phyloP scores from a whole-genome alignment of 1,140 invertebrate species.

The Zaprionus tsacasi region DNA sequence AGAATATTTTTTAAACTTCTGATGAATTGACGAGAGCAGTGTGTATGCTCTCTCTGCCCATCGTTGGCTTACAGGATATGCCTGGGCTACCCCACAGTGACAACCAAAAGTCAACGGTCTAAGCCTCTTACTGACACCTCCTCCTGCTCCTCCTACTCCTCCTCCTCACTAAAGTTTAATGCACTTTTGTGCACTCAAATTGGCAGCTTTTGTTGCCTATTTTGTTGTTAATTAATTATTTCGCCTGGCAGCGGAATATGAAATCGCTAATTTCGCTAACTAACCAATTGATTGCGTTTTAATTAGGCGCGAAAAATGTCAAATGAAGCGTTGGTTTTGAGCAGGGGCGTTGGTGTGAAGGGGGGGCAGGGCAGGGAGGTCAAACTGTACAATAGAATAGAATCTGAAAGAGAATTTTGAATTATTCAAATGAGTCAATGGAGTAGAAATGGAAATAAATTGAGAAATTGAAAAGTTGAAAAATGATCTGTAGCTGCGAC shows the following conservation, averaged over 20 bases:
- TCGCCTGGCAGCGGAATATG: not conserved
- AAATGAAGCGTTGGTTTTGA: not conserved
- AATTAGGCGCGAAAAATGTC: not conserved
- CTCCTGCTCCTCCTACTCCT: no score
- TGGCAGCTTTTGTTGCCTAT: slow-evolving; percentile 1
- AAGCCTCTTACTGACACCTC: slow-evolving; percentile 1
- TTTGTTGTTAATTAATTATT: not conserved
- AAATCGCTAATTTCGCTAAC: slow-evolving; percentile 9
- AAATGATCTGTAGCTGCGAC: slow-evolving; percentile 33
- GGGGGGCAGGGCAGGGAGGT: not conserved
- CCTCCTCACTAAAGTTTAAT: not conserved
- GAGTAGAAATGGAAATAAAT: slow-evolving; percentile 10
- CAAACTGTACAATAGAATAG: slow-evolving; percentile 19
- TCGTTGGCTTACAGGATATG: not conserved
- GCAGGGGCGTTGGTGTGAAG: no score
- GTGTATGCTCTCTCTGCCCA: not conserved
- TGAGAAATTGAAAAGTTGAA: slow-evolving; percentile 1
- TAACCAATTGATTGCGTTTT: slow-evolving; percentile 13
- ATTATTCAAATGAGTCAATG: slow-evolving; percentile 23
- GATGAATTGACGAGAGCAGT: no score
- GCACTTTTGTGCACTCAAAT: slow-evolving; percentile 1
- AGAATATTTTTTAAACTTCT: no score
- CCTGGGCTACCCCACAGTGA: not conserved
- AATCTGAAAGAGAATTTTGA: slow-evolving; percentile 27
- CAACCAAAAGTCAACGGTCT: not conserved